Percentiles rank a stretch among this genome's conserved stretches.
phyloP scores from a whole-genome alignment of 2,113 vertebrate genomes.

The Corythornis cristatus region DNA sequence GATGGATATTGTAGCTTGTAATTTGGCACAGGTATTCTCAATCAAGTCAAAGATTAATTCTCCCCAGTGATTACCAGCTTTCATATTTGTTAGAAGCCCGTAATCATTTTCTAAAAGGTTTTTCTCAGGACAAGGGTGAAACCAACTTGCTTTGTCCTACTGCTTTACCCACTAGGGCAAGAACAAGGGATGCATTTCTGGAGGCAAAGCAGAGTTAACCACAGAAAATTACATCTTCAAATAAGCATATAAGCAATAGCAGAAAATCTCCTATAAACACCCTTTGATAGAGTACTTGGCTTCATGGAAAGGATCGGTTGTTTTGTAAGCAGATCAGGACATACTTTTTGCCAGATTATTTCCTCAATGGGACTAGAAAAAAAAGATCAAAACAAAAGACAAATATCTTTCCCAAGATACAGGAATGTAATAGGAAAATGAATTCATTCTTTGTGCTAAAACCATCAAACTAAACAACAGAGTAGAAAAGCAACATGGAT shows the following conservation, averaged over 20 bases:
- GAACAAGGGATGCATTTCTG: neutral
- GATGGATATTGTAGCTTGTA: slow-evolving; percentile 14
- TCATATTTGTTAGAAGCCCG: neutral
- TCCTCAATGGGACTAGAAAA: neutral
- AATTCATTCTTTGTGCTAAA: neutral
- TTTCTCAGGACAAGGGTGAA: slow-evolving; percentile 28
- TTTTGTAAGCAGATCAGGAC: neutral
- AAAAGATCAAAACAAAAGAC: neutral
- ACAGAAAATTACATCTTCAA: neutral
- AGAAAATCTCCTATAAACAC: neutral
- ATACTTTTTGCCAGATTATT: neutral
- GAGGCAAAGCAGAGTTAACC: neutral
- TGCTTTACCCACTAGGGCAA: neutral
- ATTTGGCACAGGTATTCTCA: slow-evolving; percentile 46
- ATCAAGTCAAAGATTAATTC: slow-evolving; percentile 53
- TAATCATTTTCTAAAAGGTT: slow-evolving; percentile 8
- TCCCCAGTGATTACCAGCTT: slow-evolving; percentile 1
- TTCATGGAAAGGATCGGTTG: neutral
- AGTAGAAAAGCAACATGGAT: neutral
- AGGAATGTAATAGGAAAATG: neutral
- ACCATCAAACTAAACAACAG: neutral
- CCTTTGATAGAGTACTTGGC: neutral
- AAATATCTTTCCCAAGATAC: neutral
- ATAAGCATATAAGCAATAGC: neutral
- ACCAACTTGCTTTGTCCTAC: neutral